phyloP scores from a whole-genome alignment of 2,113 vertebrate species.

The Pterophyllum scalare region DNA sequence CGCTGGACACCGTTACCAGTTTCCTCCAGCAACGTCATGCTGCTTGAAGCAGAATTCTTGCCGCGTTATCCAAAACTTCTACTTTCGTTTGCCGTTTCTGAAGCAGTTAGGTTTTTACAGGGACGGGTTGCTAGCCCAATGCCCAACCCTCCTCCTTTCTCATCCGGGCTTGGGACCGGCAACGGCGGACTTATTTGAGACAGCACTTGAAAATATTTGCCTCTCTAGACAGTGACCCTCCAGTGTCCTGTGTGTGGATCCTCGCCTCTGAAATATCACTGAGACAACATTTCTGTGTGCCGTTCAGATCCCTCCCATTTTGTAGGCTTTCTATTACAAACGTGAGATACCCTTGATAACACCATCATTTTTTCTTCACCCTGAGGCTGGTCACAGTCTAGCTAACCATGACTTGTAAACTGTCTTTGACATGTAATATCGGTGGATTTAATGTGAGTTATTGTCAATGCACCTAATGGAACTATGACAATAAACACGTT shows the following conservation, averaged over 20 bases:
- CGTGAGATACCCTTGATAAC: background rate
- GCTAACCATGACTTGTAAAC: background rate
- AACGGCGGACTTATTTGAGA: background rate
- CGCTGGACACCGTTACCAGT: no score
- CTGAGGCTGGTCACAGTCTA: background rate
- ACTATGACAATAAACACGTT: background rate
- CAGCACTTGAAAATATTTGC: background rate
- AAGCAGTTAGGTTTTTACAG: no score
- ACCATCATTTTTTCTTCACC: background rate
- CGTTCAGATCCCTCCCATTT: background rate
- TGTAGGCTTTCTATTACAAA: background rate
- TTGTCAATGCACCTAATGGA: background rate
- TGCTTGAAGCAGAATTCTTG: no score
- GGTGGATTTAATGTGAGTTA: background rate
- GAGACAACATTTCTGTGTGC: background rate
- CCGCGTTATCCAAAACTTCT: no score
- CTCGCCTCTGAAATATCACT: background rate
- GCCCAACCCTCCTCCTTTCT: no score
- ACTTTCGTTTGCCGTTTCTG: no score
- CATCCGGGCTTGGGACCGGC: no score
- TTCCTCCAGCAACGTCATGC: no score
- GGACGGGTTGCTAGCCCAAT: no score
- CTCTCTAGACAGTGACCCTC: no score
- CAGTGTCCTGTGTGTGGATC: no score
- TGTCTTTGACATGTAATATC: background rate